A percentile compares a stretch with the other conserved stretches of the same genome.
phyloP scores from a whole-genome alignment of 2,888 invertebrate species.

The Ormyrus thymus region DNA sequence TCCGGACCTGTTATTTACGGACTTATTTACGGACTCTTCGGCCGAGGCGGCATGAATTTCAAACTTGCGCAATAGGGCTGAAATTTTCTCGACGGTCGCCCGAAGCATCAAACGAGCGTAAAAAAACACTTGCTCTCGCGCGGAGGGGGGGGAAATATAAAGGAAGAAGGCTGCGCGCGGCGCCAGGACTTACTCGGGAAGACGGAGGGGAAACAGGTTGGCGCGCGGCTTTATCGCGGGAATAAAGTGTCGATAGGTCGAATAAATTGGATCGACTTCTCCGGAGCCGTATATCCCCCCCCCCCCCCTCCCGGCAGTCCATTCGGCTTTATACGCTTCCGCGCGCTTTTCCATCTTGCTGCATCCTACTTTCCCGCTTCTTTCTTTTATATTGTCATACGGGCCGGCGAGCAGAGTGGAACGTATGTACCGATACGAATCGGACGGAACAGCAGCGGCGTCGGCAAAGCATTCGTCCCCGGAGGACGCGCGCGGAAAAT shows the following conservation, averaged over 20 bases:
- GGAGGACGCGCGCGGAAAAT: constrained; percentile 53
- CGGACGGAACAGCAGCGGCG: constrained; percentile 28
- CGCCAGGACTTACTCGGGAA: background rate
- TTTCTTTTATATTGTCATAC: constrained; percentile 61
- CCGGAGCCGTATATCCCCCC: background rate
- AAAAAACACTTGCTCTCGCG: background rate
- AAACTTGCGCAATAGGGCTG: no score
- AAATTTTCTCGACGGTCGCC: no score
- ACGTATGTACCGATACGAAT: constrained; percentile 44
- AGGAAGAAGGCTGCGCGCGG: background rate
- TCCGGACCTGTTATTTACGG: no score
- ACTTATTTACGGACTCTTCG: no score
- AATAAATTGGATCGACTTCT: constrained; percentile 51
- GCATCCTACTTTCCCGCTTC: background rate
- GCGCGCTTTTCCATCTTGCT: constrained; percentile 31
- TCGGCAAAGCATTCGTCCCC: constrained; percentile 61
- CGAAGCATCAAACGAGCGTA: background rate
- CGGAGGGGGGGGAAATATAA: background rate
- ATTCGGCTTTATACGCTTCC: constrained; percentile 41
- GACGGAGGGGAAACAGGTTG: background rate
- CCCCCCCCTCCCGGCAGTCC: constrained; percentile 32
- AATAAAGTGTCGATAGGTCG: constrained; percentile 51
- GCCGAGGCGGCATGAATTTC: no score
- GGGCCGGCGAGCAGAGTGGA: constrained; percentile 30
- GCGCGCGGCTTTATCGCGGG: constrained; percentile 24